Percentiles rank a stretch among this genome's conserved stretches.
phyloP scores from a whole-genome alignment of 2,113 vertebrate genomes.

The Hemibagrus wyckioides region DNA sequence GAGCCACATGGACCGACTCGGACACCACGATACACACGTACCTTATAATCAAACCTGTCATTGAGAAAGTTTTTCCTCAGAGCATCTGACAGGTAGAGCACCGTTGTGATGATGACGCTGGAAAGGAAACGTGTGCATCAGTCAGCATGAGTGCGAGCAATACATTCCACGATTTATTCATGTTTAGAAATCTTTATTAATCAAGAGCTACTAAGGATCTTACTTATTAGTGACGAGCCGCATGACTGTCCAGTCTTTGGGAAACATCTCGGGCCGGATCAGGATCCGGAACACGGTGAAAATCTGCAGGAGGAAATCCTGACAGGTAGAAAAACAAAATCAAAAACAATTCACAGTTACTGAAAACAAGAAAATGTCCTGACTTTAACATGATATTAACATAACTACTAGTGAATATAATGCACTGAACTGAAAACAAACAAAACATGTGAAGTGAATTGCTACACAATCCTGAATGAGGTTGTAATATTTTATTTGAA shows the following conservation, averaged over 20 bases:
- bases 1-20: background rate
- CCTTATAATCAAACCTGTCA: constrained; percentile 98
- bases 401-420: background rate
- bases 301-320: constrained; percentile 98
- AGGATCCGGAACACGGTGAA: constrained; percentile 98
- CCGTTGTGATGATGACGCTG: constrained; percentile 97
- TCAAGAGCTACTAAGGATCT: constrained; percentile 55
- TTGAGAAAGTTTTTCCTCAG: constrained; percentile 96
- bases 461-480: background rate
- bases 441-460: background rate
- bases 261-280: constrained; percentile 96
- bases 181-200: background rate
- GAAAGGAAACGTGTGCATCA: constrained; percentile 40
- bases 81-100: constrained; percentile 96
- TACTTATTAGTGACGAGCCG: constrained; percentile 99
- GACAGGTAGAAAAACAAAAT: constrained; percentile 41
- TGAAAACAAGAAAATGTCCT: background rate
- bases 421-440: background rate
- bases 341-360: background rate
- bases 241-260: constrained; percentile 99
- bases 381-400: background rate
- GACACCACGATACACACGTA: constrained; percentile 50
- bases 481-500: background rate
- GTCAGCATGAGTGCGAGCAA: background rate
- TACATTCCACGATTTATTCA: background rate